phyloP scores from a whole-genome alignment of 1,140 invertebrate species.

The Drosophila orosa region DNA sequence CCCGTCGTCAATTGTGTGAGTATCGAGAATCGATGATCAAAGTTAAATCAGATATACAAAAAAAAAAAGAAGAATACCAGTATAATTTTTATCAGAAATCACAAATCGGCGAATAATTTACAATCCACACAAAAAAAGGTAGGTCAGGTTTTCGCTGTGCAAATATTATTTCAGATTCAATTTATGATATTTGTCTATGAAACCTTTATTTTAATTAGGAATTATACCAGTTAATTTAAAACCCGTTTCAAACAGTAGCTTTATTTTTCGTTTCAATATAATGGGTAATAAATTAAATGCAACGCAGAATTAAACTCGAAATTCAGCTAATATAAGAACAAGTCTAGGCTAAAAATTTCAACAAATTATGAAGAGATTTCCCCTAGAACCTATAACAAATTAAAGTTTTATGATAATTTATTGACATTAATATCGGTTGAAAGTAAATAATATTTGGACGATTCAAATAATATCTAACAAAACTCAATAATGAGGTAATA shows the following conservation, averaged over 20 bases:
- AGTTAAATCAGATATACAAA: neutral
- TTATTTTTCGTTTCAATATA: neutral
- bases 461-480: neutral
- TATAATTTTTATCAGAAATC: neutral
- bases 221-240: no score
- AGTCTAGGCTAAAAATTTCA: neutral
- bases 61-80: neutral
- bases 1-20: constrained; percentile 94
- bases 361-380: no score
- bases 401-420: neutral
- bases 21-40: constrained; percentile 44
- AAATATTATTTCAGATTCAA: neutral
- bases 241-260: neutral
- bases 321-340: neutral
- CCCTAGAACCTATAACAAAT: no score
- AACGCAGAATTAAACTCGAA: neutral
- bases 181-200: neutral
- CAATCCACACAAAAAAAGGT: neutral
- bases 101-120: neutral
- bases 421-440: neutral
- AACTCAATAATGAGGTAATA: neutral
- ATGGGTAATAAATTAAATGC: neutral
- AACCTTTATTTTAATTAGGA: neutral
- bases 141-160: neutral
- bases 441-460: no score